Conservation (phyloP, 2,888 invertebrate genomes). For the Euclidia mi region DNA sequence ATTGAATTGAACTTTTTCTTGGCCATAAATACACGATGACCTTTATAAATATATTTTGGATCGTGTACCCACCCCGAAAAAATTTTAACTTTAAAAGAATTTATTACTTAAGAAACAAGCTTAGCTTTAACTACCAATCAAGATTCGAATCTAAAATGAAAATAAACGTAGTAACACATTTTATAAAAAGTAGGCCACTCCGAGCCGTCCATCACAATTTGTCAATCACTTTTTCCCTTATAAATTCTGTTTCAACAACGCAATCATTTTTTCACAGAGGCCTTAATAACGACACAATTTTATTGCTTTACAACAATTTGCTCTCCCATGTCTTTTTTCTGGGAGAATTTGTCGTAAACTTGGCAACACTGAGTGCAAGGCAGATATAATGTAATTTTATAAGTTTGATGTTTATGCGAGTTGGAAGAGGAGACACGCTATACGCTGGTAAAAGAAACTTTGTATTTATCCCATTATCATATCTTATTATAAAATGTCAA, state of each 20-base stretch:
- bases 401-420: constrained; percentile 48
- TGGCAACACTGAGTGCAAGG: constrained; percentile 16
- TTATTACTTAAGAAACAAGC: no score
- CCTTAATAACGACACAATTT: constrained; percentile 6
- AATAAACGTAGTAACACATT: background rate
- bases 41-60: no score
- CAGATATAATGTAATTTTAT: constrained; percentile 40
- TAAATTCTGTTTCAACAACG: constrained; percentile 38
- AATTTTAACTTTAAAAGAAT: no score
- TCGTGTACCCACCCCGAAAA: no score
- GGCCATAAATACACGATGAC: no score
- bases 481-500: constrained; percentile 32
- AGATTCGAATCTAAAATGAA: background rate
- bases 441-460: constrained; percentile 31
- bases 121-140: no score
- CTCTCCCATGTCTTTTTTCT: constrained; percentile 32
- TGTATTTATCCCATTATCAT: constrained; percentile 29
- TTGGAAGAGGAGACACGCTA: constrained; percentile 16
- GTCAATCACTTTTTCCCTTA: constrained; percentile 47
- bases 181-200: constrained; percentile 19
- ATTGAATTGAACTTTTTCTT: no score
- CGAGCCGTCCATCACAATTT: constrained; percentile 51
- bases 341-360: constrained; percentile 36
- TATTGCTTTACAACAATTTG: constrained; percentile 9
- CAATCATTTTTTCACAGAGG: constrained; percentile 35